Percentiles rank a stretch among this genome's conserved stretches.
These are phyloP conservation scores for Bovichtus diacanthus DNA, from an alignment of 2,797 vertebrate species.

Conservation along the genomic window DNA sequence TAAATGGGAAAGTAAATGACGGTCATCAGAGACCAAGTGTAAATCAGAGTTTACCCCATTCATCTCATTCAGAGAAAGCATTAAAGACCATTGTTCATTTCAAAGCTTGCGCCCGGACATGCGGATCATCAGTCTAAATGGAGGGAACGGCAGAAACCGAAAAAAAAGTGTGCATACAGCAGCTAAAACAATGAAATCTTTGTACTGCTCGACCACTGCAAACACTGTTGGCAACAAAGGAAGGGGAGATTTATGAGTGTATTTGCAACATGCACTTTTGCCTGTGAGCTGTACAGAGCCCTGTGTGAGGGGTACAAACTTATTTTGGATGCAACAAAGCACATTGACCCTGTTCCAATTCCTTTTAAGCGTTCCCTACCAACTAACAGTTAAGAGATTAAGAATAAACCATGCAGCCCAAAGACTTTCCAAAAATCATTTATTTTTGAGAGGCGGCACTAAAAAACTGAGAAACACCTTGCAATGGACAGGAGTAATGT, in stretches of 20 bases:
- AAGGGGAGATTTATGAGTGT: slow-evolving; percentile 65
- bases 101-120: slow-evolving; percentile 37
- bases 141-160: slow-evolving; percentile 50
- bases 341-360: slow-evolving; percentile 44
- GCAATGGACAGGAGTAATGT: slow-evolving; percentile 16
- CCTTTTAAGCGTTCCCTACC: slow-evolving; percentile 42
- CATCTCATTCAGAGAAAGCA: slow-evolving; percentile 59
- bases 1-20: slow-evolving; percentile 71
- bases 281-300: slow-evolving; percentile 23
- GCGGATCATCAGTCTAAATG: slow-evolving; percentile 70
- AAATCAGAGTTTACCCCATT: slow-evolving; percentile 73
- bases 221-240: slow-evolving; percentile 64
- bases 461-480: slow-evolving; percentile 28
- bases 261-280: slow-evolving; percentile 46
- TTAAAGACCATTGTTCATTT: slow-evolving; percentile 59
- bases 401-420: slow-evolving; percentile 31
- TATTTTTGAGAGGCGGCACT: slow-evolving; percentile 9
- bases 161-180: slow-evolving; percentile 68
- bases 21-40: slow-evolving; percentile 60
- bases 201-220: slow-evolving; percentile 64
- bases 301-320: slow-evolving; percentile 16
- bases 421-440: slow-evolving; percentile 7
- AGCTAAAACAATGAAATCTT: slow-evolving; percentile 75
- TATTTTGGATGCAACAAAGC: slow-evolving; percentile 49
- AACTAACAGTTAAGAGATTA: slow-evolving; percentile 45